Base-by-base conservation (phyloP, 2,113 vertebrate species). In the Bubo scandiacus region DNA sequence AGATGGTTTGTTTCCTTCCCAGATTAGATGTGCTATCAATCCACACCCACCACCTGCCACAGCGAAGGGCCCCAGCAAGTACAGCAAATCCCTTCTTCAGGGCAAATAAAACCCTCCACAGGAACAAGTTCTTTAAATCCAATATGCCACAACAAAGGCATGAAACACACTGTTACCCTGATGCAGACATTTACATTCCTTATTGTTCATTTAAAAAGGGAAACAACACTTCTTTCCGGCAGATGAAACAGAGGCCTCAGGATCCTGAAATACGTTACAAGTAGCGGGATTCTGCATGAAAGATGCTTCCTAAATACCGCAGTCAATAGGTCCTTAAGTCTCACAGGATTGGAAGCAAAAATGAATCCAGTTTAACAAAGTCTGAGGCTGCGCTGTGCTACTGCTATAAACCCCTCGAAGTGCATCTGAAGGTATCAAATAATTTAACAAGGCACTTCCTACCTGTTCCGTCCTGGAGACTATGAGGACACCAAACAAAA, bases 101-200 rank as follows among this genome's bases (percentile, higher is more conserved):
- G 95, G 81, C 45, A 92, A 84, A 83, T 22, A 57, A 84, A 88
- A 34, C 72, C 84, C 74, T 85, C 81, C 10, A 42, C 43, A 91
- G 83, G 80, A 85, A 10, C n/a, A 34, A 90, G 65, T 59, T 72
- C 8, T 93, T 90, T 52, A 93, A 96, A 95, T 87, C 72, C 84
- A 51, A 80, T 94, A 93, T 86, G 73, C 90, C 94, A 27, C 45
- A 84, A 92, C 68, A 38, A 94, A 86, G 70, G 83, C 84, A 88
- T 9, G 81, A 87, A 79, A 86, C 34, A 11, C 47, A 2, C 2
- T 3, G 49, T 42, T 73, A 59, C 62, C 71, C 77, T 92, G 47
- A 34, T 52, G 29, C 40, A 78, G n/a, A 57, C 15, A 79, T 82
- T 82, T 47, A 63, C 71, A 23, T 82, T 77, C 65, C 78, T 90